A percentile compares a stretch with the other conserved stretches of the same genome.
These are phyloP conservation scores for Sminthurides aquaticus DNA, from an alignment of 2,888 invertebrate genomes.

Conservation along the genomic window DNA sequence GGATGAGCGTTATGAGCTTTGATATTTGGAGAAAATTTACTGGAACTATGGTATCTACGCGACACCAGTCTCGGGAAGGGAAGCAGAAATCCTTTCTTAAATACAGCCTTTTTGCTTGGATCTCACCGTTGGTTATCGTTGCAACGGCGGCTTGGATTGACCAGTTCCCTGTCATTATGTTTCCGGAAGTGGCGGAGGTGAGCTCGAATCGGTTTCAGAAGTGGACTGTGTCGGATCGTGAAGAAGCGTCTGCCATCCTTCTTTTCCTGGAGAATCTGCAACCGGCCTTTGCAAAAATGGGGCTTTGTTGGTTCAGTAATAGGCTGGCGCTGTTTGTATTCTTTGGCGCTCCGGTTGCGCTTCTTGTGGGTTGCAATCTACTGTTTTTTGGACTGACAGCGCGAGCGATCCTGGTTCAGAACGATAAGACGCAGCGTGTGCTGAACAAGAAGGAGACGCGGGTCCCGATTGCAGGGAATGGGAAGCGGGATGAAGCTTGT, in stretches of 20 bases:
- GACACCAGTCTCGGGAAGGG: conserved; percentile 6
- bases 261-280: conserved; percentile 27
- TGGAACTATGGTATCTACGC: conserved; percentile 13
- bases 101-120: conserved; percentile 48
- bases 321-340: conserved; percentile 46
- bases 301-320: conserved; percentile 48
- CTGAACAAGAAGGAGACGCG: conserved; percentile 23
- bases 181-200: too few species aligned
- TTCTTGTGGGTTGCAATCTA: conserved; percentile 47
- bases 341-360: conserved; percentile 47
- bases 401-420: conserved; percentile 30
- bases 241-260: background rate
- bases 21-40: conserved; percentile 49
- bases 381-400: conserved; percentile 47
- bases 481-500: background rate
- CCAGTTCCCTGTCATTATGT: conserved; percentile 13
- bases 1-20: conserved; percentile 50
- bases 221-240: background rate
- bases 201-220: too few species aligned
- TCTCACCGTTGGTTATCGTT: conserved; percentile 46
- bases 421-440: conserved; percentile 27
- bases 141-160: conserved; percentile 34
- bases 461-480: background rate
- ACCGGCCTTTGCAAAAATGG: conserved; percentile 36
- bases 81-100: conserved; percentile 33